A percentile compares a stretch with the other conserved stretches of the same genome.
Evolutionary conservation across 2,113 vertebrate genomes (phyloP).

Genomic region (Halichoeres trimaculatus): DNA sequence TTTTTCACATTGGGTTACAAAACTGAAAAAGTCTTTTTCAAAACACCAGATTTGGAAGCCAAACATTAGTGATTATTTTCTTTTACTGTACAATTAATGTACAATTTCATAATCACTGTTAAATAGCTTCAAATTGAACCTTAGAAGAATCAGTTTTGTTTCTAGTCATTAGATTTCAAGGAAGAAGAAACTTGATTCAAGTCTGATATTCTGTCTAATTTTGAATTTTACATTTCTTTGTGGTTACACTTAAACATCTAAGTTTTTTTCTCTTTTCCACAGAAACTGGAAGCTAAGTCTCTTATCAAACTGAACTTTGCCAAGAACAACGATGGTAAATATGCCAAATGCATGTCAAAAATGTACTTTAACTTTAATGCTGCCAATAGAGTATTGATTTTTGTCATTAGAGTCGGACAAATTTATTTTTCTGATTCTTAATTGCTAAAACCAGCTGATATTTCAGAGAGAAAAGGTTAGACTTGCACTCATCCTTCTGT

Average conservation of each 20-base stretch:
- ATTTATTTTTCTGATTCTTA: background rate
- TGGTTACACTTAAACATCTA: background rate
- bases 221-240: background rate
- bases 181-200: too few relatives aligned
- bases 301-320: conserved; percentile 93
- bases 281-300: conserved; percentile 95
- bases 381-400: fast-evolving
- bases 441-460: background rate
- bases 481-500: background rate
- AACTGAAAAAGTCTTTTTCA: too few relatives aligned
- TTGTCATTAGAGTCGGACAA: background rate
- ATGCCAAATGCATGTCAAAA: background rate
- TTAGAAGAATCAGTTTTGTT: too few relatives aligned
- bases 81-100: too few relatives aligned
- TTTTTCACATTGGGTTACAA: too few relatives aligned
- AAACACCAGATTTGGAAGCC: too few relatives aligned
- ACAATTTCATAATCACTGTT: too few relatives aligned
- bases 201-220: too few relatives aligned
- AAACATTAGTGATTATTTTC: too few relatives aligned
- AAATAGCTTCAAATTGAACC: too few relatives aligned
- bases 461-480: background rate
- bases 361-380: background rate
- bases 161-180: too few relatives aligned
- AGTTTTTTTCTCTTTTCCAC: conserved; percentile 26
- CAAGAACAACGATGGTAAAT: conserved; percentile 95